Percentiles rank a stretch among this genome's conserved stretches.
These are phyloP conservation scores for Sturnus vulgaris DNA, from an alignment of 2,113 vertebrate genomes.

Conservation along the genomic window DNA sequence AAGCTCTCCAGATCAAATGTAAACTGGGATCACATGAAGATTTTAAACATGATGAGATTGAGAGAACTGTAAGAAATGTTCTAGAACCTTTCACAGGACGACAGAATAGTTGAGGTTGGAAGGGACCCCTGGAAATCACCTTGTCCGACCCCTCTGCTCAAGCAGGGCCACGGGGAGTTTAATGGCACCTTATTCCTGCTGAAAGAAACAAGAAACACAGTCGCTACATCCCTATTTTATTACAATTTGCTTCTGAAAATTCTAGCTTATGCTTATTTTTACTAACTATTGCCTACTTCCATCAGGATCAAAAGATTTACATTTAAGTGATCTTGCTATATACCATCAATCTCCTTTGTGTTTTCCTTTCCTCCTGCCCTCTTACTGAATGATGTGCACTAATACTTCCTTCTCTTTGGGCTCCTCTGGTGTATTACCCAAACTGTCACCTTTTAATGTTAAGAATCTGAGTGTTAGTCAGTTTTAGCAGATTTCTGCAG, in stretches of 20 bases:
- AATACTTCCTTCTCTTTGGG: background rate
- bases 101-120: background rate
- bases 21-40: background rate
- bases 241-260: background rate
- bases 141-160: background rate
- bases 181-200: background rate
- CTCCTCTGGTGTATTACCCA: background rate
- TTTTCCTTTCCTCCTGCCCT: background rate
- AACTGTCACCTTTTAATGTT: background rate
- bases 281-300: background rate
- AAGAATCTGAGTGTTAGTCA: background rate
- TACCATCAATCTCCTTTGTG: background rate
- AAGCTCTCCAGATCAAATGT: background rate
- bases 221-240: background rate
- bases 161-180: background rate
- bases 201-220: background rate
- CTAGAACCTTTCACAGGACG: background rate
- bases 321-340: background rate
- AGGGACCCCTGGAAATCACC: background rate
- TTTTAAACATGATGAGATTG: background rate
- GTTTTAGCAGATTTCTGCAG: background rate
- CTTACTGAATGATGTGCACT: background rate
- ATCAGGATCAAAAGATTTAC: background rate
- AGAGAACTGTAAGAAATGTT: background rate
- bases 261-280: background rate